These are phyloP conservation scores for Hermatobates lingyangjiaoensis DNA, from an alignment of 1,140 invertebrate species.

Conservation along the genomic window DNA sequence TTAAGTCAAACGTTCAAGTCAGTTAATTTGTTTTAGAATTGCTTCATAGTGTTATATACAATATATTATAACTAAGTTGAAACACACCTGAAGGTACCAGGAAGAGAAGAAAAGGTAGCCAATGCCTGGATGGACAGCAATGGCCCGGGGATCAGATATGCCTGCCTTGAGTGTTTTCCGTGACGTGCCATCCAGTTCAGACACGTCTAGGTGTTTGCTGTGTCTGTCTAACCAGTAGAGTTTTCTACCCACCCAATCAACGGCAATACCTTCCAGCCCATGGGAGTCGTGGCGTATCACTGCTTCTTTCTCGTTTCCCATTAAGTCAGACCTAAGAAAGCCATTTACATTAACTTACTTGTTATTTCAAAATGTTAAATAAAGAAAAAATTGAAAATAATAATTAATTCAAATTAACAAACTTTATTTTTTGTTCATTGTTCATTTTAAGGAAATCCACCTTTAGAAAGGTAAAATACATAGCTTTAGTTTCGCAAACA, in stretches of 20 bases:
- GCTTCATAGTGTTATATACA: no score
- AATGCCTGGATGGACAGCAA: conserved; percentile 84
- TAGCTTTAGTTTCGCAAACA: no score
- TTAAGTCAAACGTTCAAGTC: not conserved
- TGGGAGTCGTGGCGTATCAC: conserved; percentile 84
- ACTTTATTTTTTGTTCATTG: not conserved
- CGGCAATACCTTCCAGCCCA: conserved; percentile 84
- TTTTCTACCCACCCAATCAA: conserved; percentile 94
- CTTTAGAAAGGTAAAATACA: not conserved
- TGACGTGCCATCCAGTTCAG: conserved; percentile 81
- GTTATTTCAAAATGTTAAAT: no score
- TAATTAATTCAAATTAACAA: not conserved
- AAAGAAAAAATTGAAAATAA: not conserved
- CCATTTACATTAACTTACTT: no score
- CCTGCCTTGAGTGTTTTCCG: conserved; percentile 69
- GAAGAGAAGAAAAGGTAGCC: conserved; percentile 92
- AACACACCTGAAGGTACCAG: conserved; percentile 59
- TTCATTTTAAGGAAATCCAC: not conserved
- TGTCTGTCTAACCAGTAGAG: conserved; percentile 95
- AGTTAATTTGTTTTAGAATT: no score
- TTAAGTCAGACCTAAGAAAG: conserved; percentile 18
- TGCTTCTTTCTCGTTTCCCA: conserved; percentile 41
- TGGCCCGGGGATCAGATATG: conserved; percentile 79
- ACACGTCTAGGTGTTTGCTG: conserved; percentile 80
- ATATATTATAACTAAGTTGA: conserved; percentile 5